Conservation (phyloP, 1,140 invertebrate genomes). For the Acyrthosiphon pisum region DNA sequence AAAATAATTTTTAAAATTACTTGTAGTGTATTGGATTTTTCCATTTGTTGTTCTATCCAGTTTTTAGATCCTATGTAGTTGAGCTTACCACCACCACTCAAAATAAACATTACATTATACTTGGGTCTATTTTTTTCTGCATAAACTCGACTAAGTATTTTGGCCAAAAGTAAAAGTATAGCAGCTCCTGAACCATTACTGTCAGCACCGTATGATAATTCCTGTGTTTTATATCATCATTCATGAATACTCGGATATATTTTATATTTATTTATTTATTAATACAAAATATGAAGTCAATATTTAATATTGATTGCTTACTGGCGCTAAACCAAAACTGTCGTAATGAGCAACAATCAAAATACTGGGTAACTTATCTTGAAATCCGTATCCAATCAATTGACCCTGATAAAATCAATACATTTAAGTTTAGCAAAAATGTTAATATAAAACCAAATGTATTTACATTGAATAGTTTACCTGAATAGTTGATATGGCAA, state of each 20-base stretch:
- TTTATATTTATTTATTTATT: not conserved
- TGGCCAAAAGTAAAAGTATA: slow-evolving; percentile 84
- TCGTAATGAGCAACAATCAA: slow-evolving; percentile 94
- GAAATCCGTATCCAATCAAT: slow-evolving; percentile 78
- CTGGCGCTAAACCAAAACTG: slow-evolving; percentile 84
- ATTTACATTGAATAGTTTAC: slow-evolving; percentile 60
- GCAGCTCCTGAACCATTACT: slow-evolving; percentile 94
- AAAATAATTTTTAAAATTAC: slow-evolving; percentile 52
- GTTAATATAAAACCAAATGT: not conserved
- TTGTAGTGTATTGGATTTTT: slow-evolving; percentile 64
- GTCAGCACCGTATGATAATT: slow-evolving; percentile 84
- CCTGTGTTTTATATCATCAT: slow-evolving; percentile 67
- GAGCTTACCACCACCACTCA: slow-evolving; percentile 91
- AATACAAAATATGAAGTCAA: not conserved
- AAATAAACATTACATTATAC: slow-evolving; percentile 88
- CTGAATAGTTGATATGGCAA: slow-evolving; percentile 78
- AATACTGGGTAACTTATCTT: slow-evolving; percentile 85
- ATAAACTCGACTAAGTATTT: slow-evolving; percentile 93
- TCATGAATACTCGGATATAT: not conserved
- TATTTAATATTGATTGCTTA: slow-evolving; percentile 66
- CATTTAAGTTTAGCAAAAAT: slow-evolving; percentile 2
- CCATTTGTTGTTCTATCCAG: slow-evolving; percentile 93
- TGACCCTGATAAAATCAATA: slow-evolving; percentile 77
- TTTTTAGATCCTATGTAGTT: slow-evolving; percentile 97
- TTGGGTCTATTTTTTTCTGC: slow-evolving; percentile 81